Evolutionary conservation across 2,113 vertebrate species (phyloP), one percentile per base, ranked within the genome.

Genomic region (Ictalurus punctatus): DNA sequence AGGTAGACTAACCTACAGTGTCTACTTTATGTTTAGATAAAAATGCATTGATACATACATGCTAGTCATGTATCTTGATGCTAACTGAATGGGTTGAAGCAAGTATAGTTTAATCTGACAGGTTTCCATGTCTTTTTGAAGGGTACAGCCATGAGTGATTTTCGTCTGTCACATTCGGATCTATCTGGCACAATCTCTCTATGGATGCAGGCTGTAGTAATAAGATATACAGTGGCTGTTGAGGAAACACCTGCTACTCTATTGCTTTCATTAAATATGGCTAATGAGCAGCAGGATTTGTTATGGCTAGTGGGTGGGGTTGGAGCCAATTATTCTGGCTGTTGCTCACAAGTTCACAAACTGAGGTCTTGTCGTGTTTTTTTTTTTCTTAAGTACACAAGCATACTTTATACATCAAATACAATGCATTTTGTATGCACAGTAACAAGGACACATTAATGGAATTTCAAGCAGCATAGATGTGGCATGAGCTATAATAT

Each of bases 181-280:
- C 54, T 37, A 27, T 73, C 78, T 79, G 48, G 12, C 10, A 19
- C 12, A 30, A 30, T 61, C 65, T 34, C 73, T 74, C 74, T 83
- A 58, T 16, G 19, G 76, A 30, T 71, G 63, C 65, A 76, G 85
- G 44, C 69, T 23, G 58, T 30, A 71, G 61, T 90, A 71, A 76
- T 54, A 40, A 74, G 79, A 92, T 58, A 27, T 69, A 30, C 61
- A 56, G 21, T 61, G 76, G 34, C 82, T 63, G 76, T 37, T 59
- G 86, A 86, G 37, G 78, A 90, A 91, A 87, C 92, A 91, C 92
- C 89, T 92, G 91, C 91, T 90, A 79, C 88, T 86, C 34, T 71
- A 59, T 69, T 1, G 73, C 67, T 78, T 86, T 92, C 90, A 93
- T 91, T 86, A 88, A 88, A 82, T 17, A 69, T n/a, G 76, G 48